Conservation (phyloP, 2,797 vertebrate genomes). For the Channallabes apus region DNA sequence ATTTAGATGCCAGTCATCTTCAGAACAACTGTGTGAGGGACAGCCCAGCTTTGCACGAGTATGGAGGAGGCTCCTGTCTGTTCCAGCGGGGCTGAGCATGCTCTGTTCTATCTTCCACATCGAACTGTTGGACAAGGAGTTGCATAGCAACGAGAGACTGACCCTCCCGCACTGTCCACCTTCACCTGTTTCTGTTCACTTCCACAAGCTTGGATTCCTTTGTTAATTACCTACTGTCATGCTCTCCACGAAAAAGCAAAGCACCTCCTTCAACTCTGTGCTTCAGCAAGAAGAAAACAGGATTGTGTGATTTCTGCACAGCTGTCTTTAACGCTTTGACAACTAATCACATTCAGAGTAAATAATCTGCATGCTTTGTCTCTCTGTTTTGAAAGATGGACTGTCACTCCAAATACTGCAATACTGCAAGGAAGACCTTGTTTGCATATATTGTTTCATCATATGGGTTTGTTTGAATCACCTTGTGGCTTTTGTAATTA, state of each 20-base stretch:
- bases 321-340: slow-evolving; percentile 41
- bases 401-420: slow-evolving; percentile 5
- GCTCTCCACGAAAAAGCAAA: slow-evolving; percentile 38
- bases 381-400: slow-evolving; percentile 39
- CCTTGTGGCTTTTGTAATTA: slow-evolving; percentile 46
- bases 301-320: slow-evolving; percentile 35
- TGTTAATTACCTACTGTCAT: slow-evolving; percentile 55
- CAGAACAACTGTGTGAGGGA: slow-evolving; percentile 40
- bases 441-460: slow-evolving; percentile 49
- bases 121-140: slow-evolving; percentile 65
- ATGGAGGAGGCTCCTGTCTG: slow-evolving; percentile 59
- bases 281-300: slow-evolving; percentile 33
- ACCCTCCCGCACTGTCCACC: slow-evolving; percentile 65
- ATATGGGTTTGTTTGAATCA: slow-evolving; percentile 46
- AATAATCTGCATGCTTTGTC: slow-evolving; percentile 50
- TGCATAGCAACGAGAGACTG: slow-evolving; percentile 82
- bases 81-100: slow-evolving; percentile 63
- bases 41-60: slow-evolving; percentile 52
- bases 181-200: slow-evolving; percentile 58
- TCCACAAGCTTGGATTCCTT: slow-evolving; percentile 55
- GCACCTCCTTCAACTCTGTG: slow-evolving; percentile 16
- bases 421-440: too few relatives aligned
- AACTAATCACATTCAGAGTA: slow-evolving; percentile 44
- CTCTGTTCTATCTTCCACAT: slow-evolving; percentile 55
- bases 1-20: slow-evolving; percentile 62